Percentiles rank a stretch among this genome's conserved stretches.
phyloP scores from a whole-genome alignment of 1,140 invertebrate genomes.

The Aculops lycopersici region DNA sequence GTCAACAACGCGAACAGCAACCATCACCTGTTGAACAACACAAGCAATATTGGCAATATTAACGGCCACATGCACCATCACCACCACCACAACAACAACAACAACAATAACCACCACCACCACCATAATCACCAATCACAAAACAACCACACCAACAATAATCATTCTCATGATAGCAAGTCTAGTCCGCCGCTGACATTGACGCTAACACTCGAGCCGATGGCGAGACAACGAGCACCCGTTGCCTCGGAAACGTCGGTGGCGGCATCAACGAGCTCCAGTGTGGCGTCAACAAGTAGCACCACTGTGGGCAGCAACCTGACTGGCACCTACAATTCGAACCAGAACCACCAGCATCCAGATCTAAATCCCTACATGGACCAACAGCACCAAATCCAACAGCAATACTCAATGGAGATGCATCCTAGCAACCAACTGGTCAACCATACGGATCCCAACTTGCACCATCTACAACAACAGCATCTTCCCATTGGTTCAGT shows the following conservation, averaged over 20 bases:
- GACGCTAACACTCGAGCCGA: background rate
- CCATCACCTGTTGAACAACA: background rate
- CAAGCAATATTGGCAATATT: background rate
- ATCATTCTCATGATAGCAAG: background rate
- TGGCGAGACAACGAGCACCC: background rate
- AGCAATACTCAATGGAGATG: background rate
- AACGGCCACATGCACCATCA: background rate
- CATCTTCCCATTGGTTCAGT: background rate
- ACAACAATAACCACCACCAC: background rate
- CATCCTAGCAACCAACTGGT: background rate
- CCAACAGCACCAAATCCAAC: no score
- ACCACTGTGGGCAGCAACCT: no score
- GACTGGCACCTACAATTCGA: background rate
- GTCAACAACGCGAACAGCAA: background rate
- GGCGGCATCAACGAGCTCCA: no score
- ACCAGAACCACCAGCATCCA: background rate
- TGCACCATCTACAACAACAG: background rate
- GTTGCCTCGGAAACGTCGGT: background rate
- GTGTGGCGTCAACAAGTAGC: background rate
- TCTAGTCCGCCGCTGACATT: background rate
- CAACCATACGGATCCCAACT: background rate
- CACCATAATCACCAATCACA: background rate
- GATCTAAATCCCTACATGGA: background rate
- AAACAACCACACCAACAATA: no score
- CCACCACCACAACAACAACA: background rate